phyloP scores from a whole-genome alignment of 2,797 vertebrate genomes.

The Artibeus jamaicensis region DNA sequence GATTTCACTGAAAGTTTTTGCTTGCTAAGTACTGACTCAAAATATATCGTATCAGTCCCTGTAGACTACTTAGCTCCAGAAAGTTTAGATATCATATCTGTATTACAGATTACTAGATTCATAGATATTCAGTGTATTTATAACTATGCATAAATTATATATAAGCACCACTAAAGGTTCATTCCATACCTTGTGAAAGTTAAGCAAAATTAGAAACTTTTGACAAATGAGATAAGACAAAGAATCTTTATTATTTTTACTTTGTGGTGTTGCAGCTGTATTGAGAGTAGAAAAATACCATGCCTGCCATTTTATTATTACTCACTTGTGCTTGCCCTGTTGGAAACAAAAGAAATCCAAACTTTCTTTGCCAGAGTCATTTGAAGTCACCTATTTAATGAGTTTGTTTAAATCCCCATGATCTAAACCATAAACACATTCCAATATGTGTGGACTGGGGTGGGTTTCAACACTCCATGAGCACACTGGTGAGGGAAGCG shows the following conservation, averaged over 20 bases:
- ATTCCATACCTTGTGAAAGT: not conserved
- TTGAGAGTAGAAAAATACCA: not conserved
- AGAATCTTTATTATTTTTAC: not conserved
- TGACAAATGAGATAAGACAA: not conserved
- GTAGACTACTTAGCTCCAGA: not conserved
- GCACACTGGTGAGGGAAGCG: not conserved
- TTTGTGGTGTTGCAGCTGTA: not conserved
- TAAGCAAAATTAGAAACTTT: not conserved
- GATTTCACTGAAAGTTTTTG: not conserved
- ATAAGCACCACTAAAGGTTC: not conserved
- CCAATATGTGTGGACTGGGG: not conserved
- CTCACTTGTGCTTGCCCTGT: not conserved
- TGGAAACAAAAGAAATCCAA: not conserved
- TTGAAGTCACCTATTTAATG: slow-evolving; percentile 26
- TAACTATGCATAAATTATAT: not conserved
- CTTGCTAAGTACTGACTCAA: not conserved
- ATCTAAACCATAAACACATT: not conserved
- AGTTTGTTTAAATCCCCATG: not conserved
- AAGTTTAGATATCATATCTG: not conserved
- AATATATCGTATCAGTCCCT: not conserved
- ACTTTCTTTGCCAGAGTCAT: not conserved
- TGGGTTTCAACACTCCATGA: not conserved
- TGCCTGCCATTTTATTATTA: not conserved
- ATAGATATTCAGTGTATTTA: not conserved
- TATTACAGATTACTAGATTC: not conserved